phyloP scores from a whole-genome alignment of 2,797 vertebrate species.

The Nyctibius grandis region DNA sequence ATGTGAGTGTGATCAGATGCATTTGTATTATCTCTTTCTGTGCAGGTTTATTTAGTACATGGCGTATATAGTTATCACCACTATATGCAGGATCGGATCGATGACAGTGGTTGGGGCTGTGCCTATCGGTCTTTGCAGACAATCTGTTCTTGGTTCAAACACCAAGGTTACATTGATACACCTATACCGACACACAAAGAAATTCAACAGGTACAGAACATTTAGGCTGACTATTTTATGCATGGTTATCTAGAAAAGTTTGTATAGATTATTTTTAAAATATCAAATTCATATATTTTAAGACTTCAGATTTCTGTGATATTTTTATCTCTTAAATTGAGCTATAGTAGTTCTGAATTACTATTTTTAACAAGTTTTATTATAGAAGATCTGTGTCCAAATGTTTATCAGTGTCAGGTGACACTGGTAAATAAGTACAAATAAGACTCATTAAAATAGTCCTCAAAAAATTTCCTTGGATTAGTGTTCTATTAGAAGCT shows the following conservation, averaged over 20 bases:
- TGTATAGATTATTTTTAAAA: neutral
- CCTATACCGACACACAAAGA: conserved; percentile 88
- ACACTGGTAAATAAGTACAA: neutral
- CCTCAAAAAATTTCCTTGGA: neutral
- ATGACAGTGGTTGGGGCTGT: conserved; percentile 97
- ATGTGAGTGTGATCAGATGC: neutral
- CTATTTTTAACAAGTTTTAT: neutral
- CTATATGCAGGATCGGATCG: conserved; percentile 91
- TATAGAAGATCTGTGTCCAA: neutral
- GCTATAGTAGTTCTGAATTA: neutral
- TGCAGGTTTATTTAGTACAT: conserved; percentile 83
- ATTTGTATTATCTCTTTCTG: neutral
- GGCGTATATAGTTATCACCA: conserved; percentile 93
- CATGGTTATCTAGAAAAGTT: neutral
- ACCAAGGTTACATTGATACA: conserved; percentile 86
- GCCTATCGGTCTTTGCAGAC: conserved; percentile 97
- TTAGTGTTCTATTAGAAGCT: neutral
- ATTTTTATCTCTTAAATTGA: neutral
- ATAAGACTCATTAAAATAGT: neutral
- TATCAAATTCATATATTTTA: neutral
- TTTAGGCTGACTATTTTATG: neutral
- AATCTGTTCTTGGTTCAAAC: conserved; percentile 95
- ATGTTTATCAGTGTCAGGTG: neutral
- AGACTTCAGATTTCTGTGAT: neutral
- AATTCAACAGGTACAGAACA: conserved; percentile 87